A percentile compares a stretch with the other conserved stretches of the same genome.
Conservation (phyloP, 1,140 invertebrate species). For the Globodera rostochiensis region DNA sequence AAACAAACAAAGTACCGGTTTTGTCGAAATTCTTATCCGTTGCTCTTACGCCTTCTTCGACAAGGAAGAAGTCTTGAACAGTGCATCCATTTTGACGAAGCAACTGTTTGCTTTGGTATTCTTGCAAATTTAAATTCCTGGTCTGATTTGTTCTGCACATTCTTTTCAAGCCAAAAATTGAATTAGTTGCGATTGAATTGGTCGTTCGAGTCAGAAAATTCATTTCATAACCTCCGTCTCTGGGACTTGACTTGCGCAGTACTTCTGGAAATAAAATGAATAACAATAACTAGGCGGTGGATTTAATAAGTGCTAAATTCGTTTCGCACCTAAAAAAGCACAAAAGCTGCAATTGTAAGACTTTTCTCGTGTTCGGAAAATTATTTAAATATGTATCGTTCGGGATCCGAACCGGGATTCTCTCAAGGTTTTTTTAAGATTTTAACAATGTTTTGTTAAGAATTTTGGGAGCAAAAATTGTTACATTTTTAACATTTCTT, state of each 20-base stretch:
- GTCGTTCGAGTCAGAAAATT: neutral
- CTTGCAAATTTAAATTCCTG: constrained; percentile 80
- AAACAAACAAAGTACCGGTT: neutral
- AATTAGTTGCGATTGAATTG: neutral
- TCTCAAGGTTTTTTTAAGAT: too few relatives aligned
- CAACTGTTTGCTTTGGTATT: constrained; percentile 95
- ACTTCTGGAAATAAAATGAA: too few relatives aligned
- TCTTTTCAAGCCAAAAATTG: neutral
- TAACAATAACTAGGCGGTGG: too few relatives aligned
- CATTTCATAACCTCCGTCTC: neutral
- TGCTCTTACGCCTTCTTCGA: constrained; percentile 76
- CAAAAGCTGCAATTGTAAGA: too few relatives aligned
- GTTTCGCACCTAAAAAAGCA: too few relatives aligned
- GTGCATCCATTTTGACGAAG: constrained; percentile 83
- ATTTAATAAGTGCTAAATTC: too few relatives aligned
- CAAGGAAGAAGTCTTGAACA: constrained; percentile 89
- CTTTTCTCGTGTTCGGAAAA: too few relatives aligned
- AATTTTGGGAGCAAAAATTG: too few relatives aligned
- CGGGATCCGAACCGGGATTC: too few relatives aligned
- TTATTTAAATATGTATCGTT: too few relatives aligned
- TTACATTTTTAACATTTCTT: too few relatives aligned
- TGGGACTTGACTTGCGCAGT: neutral
- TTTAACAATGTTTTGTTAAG: too few relatives aligned
- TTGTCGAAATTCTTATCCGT: constrained; percentile 62
- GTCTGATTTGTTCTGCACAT: neutral